Evolutionary conservation across 2,797 vertebrate species (phyloP), one percentile per base, ranked within the genome.

Genomic region (Chelmon rostratus): DNA sequence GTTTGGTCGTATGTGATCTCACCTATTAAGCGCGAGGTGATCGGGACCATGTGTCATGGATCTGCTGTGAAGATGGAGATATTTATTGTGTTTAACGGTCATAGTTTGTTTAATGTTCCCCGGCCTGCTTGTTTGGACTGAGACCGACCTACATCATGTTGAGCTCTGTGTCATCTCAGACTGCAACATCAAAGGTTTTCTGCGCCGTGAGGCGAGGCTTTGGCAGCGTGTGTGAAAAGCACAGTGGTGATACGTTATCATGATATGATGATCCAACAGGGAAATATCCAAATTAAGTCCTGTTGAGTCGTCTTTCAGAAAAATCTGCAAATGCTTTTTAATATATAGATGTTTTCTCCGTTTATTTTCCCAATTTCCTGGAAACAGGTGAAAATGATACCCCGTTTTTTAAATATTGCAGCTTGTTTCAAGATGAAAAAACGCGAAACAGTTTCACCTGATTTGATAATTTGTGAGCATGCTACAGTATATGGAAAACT

Each of bases 31-130:
- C 68, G 63, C 44, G 69, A 71, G 78, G 76, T 35, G 50, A 75
- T 64, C 8, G 2, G 37, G 8, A 66, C 75, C 56, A 38, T 64
- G 64, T 80, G 79, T 87, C 65, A 5, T 0, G 61, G 33, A 47
- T 84, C 77, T 63, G 81, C 78, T 70, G 31, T 12, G 78, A 83
- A 74, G 67, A 80, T 54, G 3, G 18, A 69, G 63, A 56, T 83
- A 62, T 93, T 92, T 94, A 85, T 94, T 93, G 92, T 61, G 79
- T 56, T 82, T 76, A 63, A 65, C 40, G 28, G 59, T 71, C 76
- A 6, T 10, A 59, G 85, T 90, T 93, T 94, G 90, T 92, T 90
- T 89, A 86, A 91, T 83, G 82, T 91, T 87, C 88, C 67, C 81
- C 85, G 78, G 66, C 28, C 58, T 86, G 88, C 71, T 91, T 87